Evolutionary conservation across 1,140 invertebrate species (phyloP), one percentile per base, ranked within the genome.

Genomic region (Caenorhabditis latens): DNA sequence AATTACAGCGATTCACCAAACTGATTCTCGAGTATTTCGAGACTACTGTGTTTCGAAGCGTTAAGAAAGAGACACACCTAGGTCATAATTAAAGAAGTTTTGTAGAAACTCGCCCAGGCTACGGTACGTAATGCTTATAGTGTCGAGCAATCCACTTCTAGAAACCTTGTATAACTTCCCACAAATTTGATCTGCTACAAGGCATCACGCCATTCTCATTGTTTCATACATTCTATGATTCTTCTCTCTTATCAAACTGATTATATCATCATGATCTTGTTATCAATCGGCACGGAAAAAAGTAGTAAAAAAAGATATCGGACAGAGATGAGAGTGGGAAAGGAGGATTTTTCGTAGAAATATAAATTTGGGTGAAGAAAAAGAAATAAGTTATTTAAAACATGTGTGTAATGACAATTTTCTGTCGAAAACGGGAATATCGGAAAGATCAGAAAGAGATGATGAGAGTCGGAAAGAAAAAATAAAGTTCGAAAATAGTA

Each of bases 241-340:
- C 71, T 79, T 63, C 13, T 42, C 24, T 65, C 43, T 79, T 79
- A 50, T 79, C 43, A 53, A 19, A 32, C 43, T 79, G 46, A 79
- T 79, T 79, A 79, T 79, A 79, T 79, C 71, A 79, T 79, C 19
- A 50, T 79, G 43, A 79, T 79, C 71, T 79, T 79, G 46, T 50
- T 79, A 50, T 50, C 71, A 79, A 58, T 58, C 83, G 58, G 11
- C 79, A 61, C 16, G 48, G 58, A 42, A 61, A 84, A 58, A n/a
- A 48, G 42, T 19, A 42, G 19, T 16, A 46, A 24, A 58, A n/a
- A 46, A 58, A 84, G 43, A 50, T 40, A 63, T 21, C 32, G 83
- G 55, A 42, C 5, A 84, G 9, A 40, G 16, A n/a, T n/a, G 11
- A 43, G 16, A 42, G 83, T 14, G 14, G 53, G 21, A 83, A 53